Percentiles rank a stretch among this genome's conserved stretches.
phyloP scores from a whole-genome alignment of 2,113 vertebrate species.

The Cebus imitator region DNA sequence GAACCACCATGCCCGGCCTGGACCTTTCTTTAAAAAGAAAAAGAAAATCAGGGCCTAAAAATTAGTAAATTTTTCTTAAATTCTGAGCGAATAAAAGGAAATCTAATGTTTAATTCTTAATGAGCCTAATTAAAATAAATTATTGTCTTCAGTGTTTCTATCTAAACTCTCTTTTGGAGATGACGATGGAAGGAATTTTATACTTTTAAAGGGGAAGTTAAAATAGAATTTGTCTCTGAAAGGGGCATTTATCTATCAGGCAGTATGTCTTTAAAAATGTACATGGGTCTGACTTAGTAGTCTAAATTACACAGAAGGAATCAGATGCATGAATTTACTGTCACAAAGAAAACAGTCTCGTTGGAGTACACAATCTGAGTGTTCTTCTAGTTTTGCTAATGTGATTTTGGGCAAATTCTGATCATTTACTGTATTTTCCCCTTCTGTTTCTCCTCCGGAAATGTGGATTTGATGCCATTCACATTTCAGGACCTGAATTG shows the following conservation, averaged over 20 bases:
- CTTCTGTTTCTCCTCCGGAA: conserved; percentile 48
- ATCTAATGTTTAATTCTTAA: conserved; percentile 9
- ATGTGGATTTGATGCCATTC: conserved; percentile 26
- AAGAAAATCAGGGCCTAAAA: neutral
- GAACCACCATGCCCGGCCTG: too few relatives aligned
- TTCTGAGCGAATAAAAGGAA: conserved; percentile 16
- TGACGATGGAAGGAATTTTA: neutral
- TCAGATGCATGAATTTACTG: neutral
- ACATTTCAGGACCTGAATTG: neutral
- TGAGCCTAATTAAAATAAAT: neutral
- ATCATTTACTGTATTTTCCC: neutral
- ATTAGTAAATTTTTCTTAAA: neutral
- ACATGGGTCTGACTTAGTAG: neutral
- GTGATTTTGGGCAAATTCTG: conserved; percentile 51
- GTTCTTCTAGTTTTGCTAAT: conserved; percentile 33
- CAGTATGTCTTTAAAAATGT: neutral
- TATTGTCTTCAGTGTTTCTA: neutral
- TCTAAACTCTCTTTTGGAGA: neutral
- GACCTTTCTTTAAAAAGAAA: neutral
- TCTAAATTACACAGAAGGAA: neutral
- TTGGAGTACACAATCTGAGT: neutral
- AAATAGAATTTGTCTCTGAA: conserved; percentile 24
- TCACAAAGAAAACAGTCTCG: neutral
- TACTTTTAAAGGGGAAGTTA: neutral
- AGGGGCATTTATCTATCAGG: neutral